phyloP scores from a whole-genome alignment of 2,888 invertebrate genomes.

The Ischnus inquisitorius region DNA sequence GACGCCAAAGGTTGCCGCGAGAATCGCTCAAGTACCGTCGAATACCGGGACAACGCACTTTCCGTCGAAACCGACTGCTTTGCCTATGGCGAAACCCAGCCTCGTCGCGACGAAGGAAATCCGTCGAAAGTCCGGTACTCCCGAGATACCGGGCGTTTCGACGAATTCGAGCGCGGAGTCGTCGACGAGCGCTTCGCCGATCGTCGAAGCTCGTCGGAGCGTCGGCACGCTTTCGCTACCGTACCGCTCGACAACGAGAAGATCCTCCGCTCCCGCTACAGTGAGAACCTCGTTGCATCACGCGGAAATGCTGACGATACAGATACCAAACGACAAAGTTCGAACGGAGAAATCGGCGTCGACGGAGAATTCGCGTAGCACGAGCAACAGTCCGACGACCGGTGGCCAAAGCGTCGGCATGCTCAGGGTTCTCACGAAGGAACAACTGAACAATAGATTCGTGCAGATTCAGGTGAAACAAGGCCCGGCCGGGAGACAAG shows the following conservation, averaged over 20 bases:
- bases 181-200: slow-evolving; percentile 4
- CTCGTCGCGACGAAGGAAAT: background rate
- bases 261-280: slow-evolving; percentile 6
- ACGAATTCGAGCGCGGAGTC: background rate
- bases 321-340: slow-evolving; percentile 62
- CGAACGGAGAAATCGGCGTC: slow-evolving; percentile 1
- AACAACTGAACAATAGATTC: slow-evolving; percentile 79
- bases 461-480: slow-evolving; percentile 73
- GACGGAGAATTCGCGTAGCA: background rate
- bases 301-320: slow-evolving; percentile 61
- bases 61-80: background rate
- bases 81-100: slow-evolving; percentile 6
- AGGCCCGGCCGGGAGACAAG: slow-evolving; percentile 69
- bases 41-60: background rate
- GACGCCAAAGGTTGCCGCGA: slow-evolving; percentile 14
- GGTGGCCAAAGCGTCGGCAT: slow-evolving; percentile 12
- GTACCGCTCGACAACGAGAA: background rate
- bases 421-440: slow-evolving; percentile 77
- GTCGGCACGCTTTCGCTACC: background rate
- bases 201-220: background rate
- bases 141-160: slow-evolving; percentile 13
- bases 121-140: background rate
- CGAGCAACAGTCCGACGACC: background rate
- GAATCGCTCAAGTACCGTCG: background rate
- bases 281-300: slow-evolving; percentile 7